These are phyloP conservation scores for Aradophagus sp. DNA, from an alignment of 1,140 invertebrate species.

Conservation along the genomic window DNA sequence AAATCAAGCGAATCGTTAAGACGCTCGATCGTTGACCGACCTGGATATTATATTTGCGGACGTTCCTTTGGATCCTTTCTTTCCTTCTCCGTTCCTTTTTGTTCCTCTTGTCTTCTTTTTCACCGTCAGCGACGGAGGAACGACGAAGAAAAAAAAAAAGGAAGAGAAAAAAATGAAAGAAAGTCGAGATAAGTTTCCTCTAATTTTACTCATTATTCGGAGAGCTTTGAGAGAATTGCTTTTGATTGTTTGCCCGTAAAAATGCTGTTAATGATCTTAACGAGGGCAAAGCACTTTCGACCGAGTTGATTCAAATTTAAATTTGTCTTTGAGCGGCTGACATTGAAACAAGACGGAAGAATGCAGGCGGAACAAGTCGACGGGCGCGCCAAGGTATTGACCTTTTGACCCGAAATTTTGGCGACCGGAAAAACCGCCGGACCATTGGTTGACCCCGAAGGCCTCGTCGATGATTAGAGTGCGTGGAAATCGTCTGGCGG, in stretches of 20 bases:
- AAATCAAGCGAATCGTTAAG: slow-evolving; percentile 16
- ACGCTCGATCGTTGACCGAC: slow-evolving; percentile 34
- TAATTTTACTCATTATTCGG: slow-evolving; percentile 39
- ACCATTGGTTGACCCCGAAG: slow-evolving; percentile 22
- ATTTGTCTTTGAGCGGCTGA: too few species aligned
- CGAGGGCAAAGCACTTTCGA: slow-evolving; percentile 13
- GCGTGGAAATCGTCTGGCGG: slow-evolving; percentile 3
- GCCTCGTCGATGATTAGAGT: too few species aligned
- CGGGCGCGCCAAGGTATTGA: slow-evolving; percentile 2
- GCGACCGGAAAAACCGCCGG: slow-evolving; percentile 4
- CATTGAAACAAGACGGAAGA: slow-evolving; percentile 4
- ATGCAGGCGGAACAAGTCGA: not conserved
- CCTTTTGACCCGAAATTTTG: slow-evolving; percentile 33
- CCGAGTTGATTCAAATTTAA: too few species aligned
- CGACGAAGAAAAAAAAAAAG: slow-evolving; percentile 13
- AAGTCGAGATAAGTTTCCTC: slow-evolving; percentile 32
- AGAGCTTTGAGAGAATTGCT: slow-evolving; percentile 18
- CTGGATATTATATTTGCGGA: slow-evolving; percentile 33
- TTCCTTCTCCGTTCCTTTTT: too few species aligned
- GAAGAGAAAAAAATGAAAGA: too few species aligned
- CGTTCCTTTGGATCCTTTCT: too few species aligned
- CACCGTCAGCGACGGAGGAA: too few species aligned
- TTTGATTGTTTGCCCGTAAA: slow-evolving; percentile 37
- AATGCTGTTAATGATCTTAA: slow-evolving; percentile 32
- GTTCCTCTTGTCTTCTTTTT: too few species aligned